These are phyloP conservation scores for Laupala kohalensis DNA, from an alignment of 1,140 invertebrate species.

Conservation along the genomic window DNA sequence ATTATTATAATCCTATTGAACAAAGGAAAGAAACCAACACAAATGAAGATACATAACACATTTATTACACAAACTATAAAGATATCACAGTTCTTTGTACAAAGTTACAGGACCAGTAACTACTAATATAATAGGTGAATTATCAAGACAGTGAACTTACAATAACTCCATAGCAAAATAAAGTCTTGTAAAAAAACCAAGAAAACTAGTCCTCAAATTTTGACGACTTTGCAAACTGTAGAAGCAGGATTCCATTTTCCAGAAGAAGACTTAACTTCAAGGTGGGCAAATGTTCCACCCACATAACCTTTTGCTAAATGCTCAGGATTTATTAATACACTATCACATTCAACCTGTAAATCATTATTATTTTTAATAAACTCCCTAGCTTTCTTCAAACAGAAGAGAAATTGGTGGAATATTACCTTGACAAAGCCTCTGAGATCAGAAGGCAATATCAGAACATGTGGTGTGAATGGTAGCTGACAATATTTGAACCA, in stretches of 20 bases:
- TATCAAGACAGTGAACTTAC: no score
- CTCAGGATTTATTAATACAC: constrained; percentile 74
- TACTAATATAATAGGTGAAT: no score
- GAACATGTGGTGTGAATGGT: constrained; percentile 58
- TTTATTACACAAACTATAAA: no score
- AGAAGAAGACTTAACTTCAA: constrained; percentile 28
- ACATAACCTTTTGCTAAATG: constrained; percentile 48
- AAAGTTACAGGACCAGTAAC: no score
- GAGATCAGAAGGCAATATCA: constrained; percentile 74
- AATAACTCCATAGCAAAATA: no score
- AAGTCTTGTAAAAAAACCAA: no score
- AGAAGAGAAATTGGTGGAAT: not conserved
- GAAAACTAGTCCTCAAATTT: no score
- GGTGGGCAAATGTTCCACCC: constrained; percentile 41
- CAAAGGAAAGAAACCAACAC: no score
- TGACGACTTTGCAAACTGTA: not conserved
- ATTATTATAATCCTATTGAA: no score
- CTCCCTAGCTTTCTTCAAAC: not conserved
- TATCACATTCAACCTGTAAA: constrained; percentile 54
- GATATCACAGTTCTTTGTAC: no score
- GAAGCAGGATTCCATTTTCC: not conserved
- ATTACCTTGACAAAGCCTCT: constrained; percentile 65
- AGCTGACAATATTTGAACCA: constrained; percentile 53
- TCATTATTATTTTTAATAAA: not conserved
- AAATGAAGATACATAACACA: no score